Percentiles rank a stretch among this genome's conserved stretches.
Conservation (phyloP, 2,888 invertebrate genomes). For the Trachelus iudaicus region DNA sequence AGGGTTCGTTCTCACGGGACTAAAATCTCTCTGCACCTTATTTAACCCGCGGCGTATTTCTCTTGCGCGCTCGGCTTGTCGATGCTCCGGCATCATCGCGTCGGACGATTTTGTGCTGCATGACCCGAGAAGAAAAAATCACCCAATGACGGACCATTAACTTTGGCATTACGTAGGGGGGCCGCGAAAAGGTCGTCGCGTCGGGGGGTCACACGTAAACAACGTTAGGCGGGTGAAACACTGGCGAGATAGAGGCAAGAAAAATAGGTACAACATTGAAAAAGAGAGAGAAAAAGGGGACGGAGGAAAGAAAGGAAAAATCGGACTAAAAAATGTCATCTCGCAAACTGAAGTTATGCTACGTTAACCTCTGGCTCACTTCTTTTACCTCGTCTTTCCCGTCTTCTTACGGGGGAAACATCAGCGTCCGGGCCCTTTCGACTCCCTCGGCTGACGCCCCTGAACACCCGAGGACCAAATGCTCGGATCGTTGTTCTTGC, state of each 20-base stretch:
- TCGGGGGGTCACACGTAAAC: not conserved
- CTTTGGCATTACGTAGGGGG: not conserved
- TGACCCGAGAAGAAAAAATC: not conserved
- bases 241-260: conserved; percentile 8
- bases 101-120: not conserved
- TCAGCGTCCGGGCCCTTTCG: not conserved
- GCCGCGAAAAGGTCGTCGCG: not conserved
- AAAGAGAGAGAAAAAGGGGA: conserved; percentile 17
- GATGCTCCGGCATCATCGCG: not conserved
- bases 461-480: not conserved
- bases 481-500: not conserved
- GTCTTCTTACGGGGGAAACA: not conserved
- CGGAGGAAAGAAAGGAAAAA: conserved; percentile 3
- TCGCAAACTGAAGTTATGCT: conserved; percentile 25
- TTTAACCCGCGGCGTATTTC: not conserved
- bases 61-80: not conserved
- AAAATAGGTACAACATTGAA: conserved; percentile 22
- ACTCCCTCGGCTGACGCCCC: not conserved
- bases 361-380: conserved; percentile 24
- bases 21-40: not conserved
- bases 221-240: conserved; percentile 5
- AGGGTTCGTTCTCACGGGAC: not conserved
- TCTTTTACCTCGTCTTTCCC: conserved; percentile 1
- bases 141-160: not conserved
- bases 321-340: conserved; percentile 7